These are phyloP conservation scores for Wiebesia pumilae DNA, from an alignment of 1,140 invertebrate species.

Conservation along the genomic window DNA sequence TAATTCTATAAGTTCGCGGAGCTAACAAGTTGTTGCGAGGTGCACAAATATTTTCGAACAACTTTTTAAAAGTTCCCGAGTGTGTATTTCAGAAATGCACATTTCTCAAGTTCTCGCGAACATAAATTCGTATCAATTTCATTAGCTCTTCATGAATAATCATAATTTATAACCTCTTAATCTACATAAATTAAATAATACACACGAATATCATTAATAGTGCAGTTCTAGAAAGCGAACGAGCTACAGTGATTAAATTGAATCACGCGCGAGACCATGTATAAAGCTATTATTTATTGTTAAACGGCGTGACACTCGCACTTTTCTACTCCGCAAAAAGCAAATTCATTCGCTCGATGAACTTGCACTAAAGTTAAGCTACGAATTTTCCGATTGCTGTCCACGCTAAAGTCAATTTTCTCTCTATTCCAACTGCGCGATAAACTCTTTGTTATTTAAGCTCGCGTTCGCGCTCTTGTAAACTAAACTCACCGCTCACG, in stretches of 20 bases:
- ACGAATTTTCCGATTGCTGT: background rate
- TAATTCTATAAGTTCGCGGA: background rate
- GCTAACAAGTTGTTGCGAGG: background rate
- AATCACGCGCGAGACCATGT: background rate
- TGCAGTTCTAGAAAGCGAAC: background rate
- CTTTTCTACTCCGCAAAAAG: background rate
- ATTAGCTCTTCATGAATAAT: conserved; percentile 12
- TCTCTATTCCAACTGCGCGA: background rate
- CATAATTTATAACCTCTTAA: background rate
- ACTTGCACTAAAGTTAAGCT: background rate
- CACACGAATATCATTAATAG: background rate
- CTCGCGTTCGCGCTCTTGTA: background rate
- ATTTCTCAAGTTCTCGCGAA: background rate
- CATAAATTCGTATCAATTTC: conserved; percentile 5
- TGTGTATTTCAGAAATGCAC: background rate
- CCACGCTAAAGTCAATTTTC: conserved; percentile 20
- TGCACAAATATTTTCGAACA: background rate
- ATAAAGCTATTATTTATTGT: background rate
- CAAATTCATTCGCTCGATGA: background rate
- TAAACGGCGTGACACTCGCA: background rate
- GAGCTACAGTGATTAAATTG: background rate
- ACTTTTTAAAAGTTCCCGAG: background rate
- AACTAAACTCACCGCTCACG: background rate
- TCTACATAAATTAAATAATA: conserved; percentile 2
- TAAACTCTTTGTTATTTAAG: conserved; percentile 31